phyloP scores from a whole-genome alignment of 2,888 invertebrate genomes.

The Trachelus troglodyta region DNA sequence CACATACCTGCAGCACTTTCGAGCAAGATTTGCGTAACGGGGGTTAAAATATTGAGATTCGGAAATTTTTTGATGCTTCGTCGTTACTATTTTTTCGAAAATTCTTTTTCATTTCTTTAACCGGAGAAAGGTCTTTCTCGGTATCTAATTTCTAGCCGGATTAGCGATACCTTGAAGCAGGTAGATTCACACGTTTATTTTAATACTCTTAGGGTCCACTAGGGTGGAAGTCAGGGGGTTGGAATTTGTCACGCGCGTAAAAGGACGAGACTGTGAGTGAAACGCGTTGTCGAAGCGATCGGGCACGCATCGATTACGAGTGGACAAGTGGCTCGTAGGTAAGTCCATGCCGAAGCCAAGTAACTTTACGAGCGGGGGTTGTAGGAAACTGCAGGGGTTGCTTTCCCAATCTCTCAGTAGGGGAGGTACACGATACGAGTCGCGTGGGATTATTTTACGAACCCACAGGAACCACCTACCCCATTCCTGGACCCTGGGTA shows the following conservation, averaged over 20 bases:
- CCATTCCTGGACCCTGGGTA: neutral
- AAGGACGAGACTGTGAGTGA: neutral
- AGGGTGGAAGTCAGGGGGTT: neutral
- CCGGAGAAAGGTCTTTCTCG: neutral
- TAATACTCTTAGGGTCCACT: neutral
- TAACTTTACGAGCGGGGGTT: slow-evolving; percentile 32
- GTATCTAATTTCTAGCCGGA: neutral
- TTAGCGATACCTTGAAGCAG: neutral
- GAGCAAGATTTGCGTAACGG: neutral
- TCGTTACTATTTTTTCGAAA: neutral
- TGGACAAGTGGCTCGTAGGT: neutral
- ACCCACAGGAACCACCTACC: slow-evolving; percentile 13
- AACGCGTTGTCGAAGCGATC: neutral
- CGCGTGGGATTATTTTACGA: slow-evolving; percentile 42
- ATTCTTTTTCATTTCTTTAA: too few species aligned
- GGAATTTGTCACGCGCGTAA: neutral
- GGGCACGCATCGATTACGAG: neutral
- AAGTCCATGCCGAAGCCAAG: slow-evolving; percentile 25
- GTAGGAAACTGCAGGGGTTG: slow-evolving; percentile 25
- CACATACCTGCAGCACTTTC: neutral
- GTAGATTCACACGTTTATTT: neutral
- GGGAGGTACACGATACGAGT: slow-evolving; percentile 15
- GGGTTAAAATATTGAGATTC: neutral
- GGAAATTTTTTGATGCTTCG: neutral
- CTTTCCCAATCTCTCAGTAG: slow-evolving; percentile 31